phyloP scores from a whole-genome alignment of 37 sponge, comb jelly and placozoan genomes.

The Mnemiopsis leidyi region DNA sequence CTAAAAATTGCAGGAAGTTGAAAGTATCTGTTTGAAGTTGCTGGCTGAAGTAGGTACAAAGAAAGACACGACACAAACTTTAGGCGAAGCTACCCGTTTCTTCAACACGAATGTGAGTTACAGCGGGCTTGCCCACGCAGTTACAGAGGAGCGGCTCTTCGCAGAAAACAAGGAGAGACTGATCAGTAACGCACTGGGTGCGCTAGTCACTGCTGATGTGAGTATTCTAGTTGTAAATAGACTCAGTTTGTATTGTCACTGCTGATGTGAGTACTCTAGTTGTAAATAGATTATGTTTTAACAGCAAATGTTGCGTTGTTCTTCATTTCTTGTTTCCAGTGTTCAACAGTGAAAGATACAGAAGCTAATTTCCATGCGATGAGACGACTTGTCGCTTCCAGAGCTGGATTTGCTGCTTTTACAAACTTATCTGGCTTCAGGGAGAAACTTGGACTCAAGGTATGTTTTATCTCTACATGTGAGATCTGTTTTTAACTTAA shows the following conservation, averaged over 20 bases:
- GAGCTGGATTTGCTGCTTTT: constrained; percentile 93
- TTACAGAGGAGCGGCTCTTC: constrained; percentile 93
- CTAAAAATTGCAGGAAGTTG: constrained; percentile 92
- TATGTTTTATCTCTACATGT: too few relatives aligned
- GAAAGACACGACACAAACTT: constrained; percentile 25
- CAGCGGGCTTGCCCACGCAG: constrained; percentile 95
- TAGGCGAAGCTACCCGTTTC: constrained; percentile 77
- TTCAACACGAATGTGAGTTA: constrained; percentile 95
- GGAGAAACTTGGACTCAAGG: constrained; percentile 53
- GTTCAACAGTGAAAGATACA: constrained; percentile 72
- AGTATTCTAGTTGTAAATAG: background rate
- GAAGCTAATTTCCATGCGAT: constrained; percentile 98
- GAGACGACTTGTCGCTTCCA: constrained; percentile 94
- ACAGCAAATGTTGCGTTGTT: constrained; percentile 75
- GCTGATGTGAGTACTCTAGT: constrained; percentile 71
- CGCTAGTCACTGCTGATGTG: constrained; percentile 81
- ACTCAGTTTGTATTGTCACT: too few relatives aligned
- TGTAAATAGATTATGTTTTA: too few relatives aligned
- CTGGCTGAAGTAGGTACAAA: constrained; percentile 73
- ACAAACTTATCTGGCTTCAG: constrained; percentile 82
- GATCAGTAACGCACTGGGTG: constrained; percentile 77
- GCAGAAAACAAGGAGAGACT: constrained; percentile 98
- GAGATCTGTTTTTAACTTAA: background rate
- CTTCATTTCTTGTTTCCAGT: too few relatives aligned
- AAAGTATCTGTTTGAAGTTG: constrained; percentile 86